phyloP scores from a whole-genome alignment of 2,888 invertebrate species.

The Neoascia interrupta region DNA sequence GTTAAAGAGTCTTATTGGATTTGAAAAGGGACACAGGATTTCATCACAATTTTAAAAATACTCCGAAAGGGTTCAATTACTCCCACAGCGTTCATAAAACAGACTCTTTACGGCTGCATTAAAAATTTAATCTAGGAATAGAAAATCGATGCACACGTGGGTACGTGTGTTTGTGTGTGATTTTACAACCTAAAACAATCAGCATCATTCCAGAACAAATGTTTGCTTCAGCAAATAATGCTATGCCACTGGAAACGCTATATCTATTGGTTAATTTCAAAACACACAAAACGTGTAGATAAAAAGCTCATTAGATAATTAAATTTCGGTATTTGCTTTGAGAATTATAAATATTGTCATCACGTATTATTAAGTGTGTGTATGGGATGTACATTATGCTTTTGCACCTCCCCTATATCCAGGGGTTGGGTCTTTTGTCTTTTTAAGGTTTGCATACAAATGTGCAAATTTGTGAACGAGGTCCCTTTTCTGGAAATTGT shows the following conservation, averaged over 20 bases:
- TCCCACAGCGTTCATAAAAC: not conserved
- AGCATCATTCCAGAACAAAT: too few species aligned
- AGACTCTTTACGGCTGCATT: too few species aligned
- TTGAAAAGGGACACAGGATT: not conserved
- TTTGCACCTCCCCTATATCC: not conserved
- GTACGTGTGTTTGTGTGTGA: too few species aligned
- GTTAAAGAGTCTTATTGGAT: not conserved
- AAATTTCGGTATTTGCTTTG: slow-evolving; percentile 18
- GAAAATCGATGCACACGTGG: too few species aligned
- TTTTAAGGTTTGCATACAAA: too few species aligned
- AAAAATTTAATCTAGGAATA: too few species aligned
- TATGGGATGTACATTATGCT: too few species aligned
- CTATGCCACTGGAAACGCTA: slow-evolving; percentile 1
- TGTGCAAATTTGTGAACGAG: too few species aligned
- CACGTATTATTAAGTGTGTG: not conserved
- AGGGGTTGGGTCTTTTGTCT: not conserved
- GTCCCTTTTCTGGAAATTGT: too few species aligned
- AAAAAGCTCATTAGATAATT: slow-evolving; percentile 27
- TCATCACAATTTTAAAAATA: not conserved
- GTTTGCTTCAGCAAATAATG: slow-evolving; percentile 11
- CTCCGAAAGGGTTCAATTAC: slow-evolving; percentile 15
- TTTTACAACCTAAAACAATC: too few species aligned
- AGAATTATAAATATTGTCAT: slow-evolving; percentile 1
- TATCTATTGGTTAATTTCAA: slow-evolving; percentile 17
- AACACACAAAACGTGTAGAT: slow-evolving; percentile 1